phyloP scores from a whole-genome alignment of 2,113 vertebrate genomes.

The Sphaerodactylus townsendi region DNA sequence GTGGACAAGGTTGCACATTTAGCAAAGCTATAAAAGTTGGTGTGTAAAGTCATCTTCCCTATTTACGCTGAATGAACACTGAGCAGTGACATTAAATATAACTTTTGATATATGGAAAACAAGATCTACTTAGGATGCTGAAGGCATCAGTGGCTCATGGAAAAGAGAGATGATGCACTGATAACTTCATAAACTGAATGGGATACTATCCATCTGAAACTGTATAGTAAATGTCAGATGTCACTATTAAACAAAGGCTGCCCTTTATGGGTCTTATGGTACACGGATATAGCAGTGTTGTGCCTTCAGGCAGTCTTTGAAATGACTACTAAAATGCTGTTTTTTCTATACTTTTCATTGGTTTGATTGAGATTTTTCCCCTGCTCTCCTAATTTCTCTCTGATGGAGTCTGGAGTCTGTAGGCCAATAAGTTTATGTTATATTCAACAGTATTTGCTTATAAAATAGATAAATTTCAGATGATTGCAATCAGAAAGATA shows the following conservation, averaged over 20 bases:
- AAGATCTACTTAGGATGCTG: constrained; percentile 37
- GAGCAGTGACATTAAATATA: constrained; percentile 5
- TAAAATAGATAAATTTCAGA: not conserved
- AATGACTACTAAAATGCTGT: constrained; percentile 40
- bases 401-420: not conserved
- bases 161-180: constrained; percentile 44
- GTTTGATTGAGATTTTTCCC: constrained; percentile 28
- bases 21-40: too few relatives aligned
- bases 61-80: constrained; percentile 5
- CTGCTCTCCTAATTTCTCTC: not conserved
- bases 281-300: not conserved
- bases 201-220: constrained; percentile 46
- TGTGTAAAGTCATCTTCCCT: not conserved
- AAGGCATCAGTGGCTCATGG: constrained; percentile 9
- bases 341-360: constrained; percentile 23
- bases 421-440: not conserved
- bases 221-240: constrained; percentile 64
- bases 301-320: constrained; percentile 8
- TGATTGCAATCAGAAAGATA: not conserved
- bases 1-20: too few relatives aligned
- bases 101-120: constrained; percentile 43
- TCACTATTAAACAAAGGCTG: constrained; percentile 71
- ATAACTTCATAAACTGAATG: constrained; percentile 59
- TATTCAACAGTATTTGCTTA: not conserved
- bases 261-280: constrained; percentile 60